Evolutionary conservation across 1,140 invertebrate genomes (phyloP).

Genomic region (Papilio polytes): DNA sequence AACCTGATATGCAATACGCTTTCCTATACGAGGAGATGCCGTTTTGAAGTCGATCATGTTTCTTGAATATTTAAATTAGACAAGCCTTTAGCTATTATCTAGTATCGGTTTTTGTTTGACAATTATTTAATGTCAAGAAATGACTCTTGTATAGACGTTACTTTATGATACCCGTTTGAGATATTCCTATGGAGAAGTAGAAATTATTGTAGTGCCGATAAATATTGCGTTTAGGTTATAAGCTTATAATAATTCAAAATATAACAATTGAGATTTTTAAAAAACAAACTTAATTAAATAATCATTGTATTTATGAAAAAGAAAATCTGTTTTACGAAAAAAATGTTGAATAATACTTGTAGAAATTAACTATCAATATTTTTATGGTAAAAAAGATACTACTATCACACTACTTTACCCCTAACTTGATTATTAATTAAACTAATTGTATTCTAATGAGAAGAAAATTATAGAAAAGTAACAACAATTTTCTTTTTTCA

Average conservation of each 20-base stretch:
- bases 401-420: no score
- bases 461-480: no score
- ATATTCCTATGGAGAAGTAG: neutral
- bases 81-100: slow-evolving; percentile 3
- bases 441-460: no score
- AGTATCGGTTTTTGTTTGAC: slow-evolving; percentile 1
- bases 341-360: no score
- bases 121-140: slow-evolving; percentile 27
- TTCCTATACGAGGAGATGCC: slow-evolving; percentile 52
- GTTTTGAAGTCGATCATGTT: slow-evolving; percentile 51
- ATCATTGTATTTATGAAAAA: no score
- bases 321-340: no score
- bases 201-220: neutral
- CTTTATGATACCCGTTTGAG: neutral
- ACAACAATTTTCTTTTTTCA: no score
- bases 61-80: slow-evolving; percentile 41
- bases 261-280: neutral
- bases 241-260: neutral
- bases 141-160: neutral
- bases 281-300: no score
- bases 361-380: no score
- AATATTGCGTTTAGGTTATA: neutral
- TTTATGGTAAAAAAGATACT: no score
- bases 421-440: no score
- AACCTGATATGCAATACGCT: slow-evolving; percentile 71